Conservation (phyloP, 2,113 vertebrate genomes). For the Chloropsis cyanopogon region DNA sequence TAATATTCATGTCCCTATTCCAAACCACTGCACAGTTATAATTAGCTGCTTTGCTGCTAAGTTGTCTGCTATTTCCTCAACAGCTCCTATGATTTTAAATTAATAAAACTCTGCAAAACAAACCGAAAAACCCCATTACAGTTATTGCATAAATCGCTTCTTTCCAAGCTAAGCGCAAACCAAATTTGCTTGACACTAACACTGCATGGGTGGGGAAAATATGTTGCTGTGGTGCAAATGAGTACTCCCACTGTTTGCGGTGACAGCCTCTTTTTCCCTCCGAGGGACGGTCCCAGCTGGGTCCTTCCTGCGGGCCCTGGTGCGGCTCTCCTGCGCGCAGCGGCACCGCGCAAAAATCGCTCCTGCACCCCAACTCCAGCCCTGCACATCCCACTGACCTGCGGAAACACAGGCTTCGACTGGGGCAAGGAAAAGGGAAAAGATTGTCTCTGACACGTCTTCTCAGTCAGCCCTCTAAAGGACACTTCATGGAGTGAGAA, state of each 20-base stretch:
- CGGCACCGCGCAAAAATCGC: background rate
- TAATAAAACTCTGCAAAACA: background rate
- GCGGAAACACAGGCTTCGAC: background rate
- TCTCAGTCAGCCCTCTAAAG: background rate
- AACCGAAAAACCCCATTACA: background rate
- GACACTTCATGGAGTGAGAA: background rate
- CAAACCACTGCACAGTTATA: background rate
- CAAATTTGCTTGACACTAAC: background rate
- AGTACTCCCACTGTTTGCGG: background rate
- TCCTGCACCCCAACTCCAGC: background rate
- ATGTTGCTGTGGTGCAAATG: background rate
- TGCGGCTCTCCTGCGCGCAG: background rate
- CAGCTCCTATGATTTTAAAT: background rate
- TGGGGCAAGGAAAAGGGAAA: background rate
- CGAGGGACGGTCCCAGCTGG: background rate
- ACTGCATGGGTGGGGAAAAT: background rate
- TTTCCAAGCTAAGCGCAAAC: background rate
- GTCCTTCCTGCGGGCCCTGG: background rate
- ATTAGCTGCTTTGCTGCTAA: background rate
- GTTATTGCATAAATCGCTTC: background rate
- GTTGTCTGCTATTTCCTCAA: background rate
- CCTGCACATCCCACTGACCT: background rate
- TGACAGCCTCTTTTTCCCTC: background rate
- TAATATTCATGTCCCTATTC: constrained; percentile 61
- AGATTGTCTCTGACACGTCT: background rate